These are phyloP conservation scores for Notolabrus celidotus DNA, from an alignment of 2,797 vertebrate species.

Conservation along the genomic window DNA sequence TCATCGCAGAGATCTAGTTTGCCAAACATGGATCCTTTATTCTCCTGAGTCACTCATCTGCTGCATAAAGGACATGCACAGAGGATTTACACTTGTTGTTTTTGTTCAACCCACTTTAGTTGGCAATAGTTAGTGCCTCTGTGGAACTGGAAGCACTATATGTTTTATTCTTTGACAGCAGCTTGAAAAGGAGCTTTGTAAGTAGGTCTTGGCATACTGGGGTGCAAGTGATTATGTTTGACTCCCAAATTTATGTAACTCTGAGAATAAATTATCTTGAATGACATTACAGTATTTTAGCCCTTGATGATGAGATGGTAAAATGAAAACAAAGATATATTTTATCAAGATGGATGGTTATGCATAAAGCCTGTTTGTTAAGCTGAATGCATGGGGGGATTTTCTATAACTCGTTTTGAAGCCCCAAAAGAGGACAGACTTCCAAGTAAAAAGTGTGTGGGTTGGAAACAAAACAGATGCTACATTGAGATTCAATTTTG, in stretches of 20 bases:
- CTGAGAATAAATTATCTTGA: conserved; percentile 31
- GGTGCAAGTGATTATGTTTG: conserved; percentile 29
- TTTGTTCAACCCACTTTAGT: conserved; percentile 7
- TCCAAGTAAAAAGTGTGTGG: conserved; percentile 21
- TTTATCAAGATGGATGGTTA: conserved; percentile 42
- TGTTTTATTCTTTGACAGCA: conserved; percentile 21
- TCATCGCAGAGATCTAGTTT: neutral
- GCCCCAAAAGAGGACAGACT: conserved; percentile 35
- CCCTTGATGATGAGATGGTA: conserved; percentile 47
- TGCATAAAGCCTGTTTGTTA: conserved; percentile 57
- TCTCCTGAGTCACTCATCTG: neutral
- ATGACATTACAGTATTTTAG: conserved; percentile 40
- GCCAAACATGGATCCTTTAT: neutral
- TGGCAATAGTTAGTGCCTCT: neutral
- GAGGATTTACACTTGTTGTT: neutral
- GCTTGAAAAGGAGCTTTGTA: neutral
- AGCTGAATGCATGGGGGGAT: conserved; percentile 46
- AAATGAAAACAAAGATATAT: conserved; percentile 71
- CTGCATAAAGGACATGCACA: neutral
- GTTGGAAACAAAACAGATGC: conserved; percentile 46
- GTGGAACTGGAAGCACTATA: neutral
- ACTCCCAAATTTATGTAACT: conserved; percentile 32
- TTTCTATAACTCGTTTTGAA: conserved; percentile 53
- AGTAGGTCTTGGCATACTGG: conserved; percentile 9
- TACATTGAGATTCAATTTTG: conserved; percentile 17